Evolutionary conservation across 2,888 invertebrate species (phyloP), one percentile per base, ranked within the genome.

Genomic region (Notocelia uddmanniana): DNA sequence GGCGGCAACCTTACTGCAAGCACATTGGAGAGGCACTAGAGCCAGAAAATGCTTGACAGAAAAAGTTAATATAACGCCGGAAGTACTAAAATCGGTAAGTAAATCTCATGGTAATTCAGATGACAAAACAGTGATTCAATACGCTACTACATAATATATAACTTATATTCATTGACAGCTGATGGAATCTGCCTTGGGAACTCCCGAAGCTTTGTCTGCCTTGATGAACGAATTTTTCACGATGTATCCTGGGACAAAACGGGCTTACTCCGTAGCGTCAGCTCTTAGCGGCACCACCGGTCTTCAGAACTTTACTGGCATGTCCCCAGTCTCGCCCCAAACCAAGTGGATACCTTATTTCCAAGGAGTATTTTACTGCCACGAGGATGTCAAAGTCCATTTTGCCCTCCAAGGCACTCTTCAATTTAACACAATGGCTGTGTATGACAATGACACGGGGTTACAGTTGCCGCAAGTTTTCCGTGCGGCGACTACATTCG

Each of bases 281-380:
- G 93, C 88, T 0, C 78, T 93, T 0, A 85, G 83, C 21, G 92
- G 92, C 3, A 78, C 81, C 0, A 83, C 83, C 34, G 87, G 87
- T 0, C 55, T 92, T 0, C 80, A 86, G 2, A 90, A 90, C 50
- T 80, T 87, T 58, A 76, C 50, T 18, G 92, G 93, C 0, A 67
- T 68, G 0, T 75, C 84, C 1, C 54, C 69, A 0, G 75, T 88
- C 0, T 83, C 87, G 1, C 69, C 86, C 0, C 83, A 79, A 57
- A 89, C 90, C 82, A 87, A 84, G 67, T 93, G 93, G 93, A 80
- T 93, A 0, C 92, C 93, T 0, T 90, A 84, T 64, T 92, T 93
- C 62, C 91, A 89, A 87, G 90, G 85, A 37, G 83, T 89, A 0
- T 93, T 91, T 69, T 86, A 80, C 73, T 91, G 92, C 66, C 93